phyloP scores from a whole-genome alignment of 2,888 invertebrate species.

The Melieria crassipennis region DNA sequence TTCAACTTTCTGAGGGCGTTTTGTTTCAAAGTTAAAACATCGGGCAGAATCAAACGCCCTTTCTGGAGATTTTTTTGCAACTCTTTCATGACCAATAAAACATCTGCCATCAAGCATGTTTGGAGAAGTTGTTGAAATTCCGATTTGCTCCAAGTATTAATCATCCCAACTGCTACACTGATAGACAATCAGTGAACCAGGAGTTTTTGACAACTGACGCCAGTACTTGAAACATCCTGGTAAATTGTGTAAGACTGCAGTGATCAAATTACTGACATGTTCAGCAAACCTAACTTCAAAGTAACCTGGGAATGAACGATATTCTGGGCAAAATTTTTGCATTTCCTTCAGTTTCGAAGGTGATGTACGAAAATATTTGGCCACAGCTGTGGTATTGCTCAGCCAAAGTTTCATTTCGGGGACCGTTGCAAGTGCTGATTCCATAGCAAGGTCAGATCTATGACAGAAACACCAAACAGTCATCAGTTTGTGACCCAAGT shows the following conservation, averaged over 20 bases:
- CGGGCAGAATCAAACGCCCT: background rate
- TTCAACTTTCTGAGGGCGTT: constrained; percentile 9
- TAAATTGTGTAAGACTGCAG: constrained; percentile 7
- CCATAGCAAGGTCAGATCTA: constrained; percentile 2
- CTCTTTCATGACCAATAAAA: background rate
- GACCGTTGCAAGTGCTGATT: constrained; percentile 3
- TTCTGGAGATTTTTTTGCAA: constrained; percentile 6
- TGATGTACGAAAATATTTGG: constrained; percentile 8
- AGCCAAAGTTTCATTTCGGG: constrained; percentile 4
- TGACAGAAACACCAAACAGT: constrained; percentile 7
- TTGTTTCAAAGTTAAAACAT: constrained; percentile 6
- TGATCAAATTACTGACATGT: constrained; percentile 1
- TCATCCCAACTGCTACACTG: constrained; percentile 1
- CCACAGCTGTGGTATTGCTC: constrained; percentile 8
- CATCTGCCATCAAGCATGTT: constrained; percentile 7
- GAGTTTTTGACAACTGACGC: background rate
- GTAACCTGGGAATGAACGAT: constrained; percentile 7
- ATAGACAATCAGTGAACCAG: background rate
- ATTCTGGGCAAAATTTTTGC: constrained; percentile 1
- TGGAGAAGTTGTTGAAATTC: constrained; percentile 1
- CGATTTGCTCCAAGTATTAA: constrained; percentile 6
- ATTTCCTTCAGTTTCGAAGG: constrained; percentile 1
- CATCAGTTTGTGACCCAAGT: background rate
- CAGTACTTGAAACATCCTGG: constrained; percentile 3
- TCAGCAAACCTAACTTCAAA: constrained; percentile 4